Conservation (phyloP, 2,888 invertebrate genomes). For the Philereme transversata region DNA sequence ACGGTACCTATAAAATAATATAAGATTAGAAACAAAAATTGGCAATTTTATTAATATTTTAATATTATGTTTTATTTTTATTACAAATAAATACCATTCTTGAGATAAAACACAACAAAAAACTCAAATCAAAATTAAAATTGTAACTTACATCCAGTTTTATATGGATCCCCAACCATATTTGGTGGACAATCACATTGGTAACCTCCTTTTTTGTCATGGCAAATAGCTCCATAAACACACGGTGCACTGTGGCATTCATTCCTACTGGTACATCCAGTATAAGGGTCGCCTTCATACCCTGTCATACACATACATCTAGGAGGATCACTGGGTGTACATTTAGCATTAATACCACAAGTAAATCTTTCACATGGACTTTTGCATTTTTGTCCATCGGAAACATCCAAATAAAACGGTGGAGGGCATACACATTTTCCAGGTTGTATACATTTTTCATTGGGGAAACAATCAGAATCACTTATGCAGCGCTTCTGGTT, state of each 20-base stretch:
- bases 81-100: too few species aligned
- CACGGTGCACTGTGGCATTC: conserved; percentile 94
- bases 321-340: conserved; percentile 94
- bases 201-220: conserved; percentile 93
- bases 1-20: conserved; percentile 54
- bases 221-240: conserved; percentile 93
- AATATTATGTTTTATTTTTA: too few species aligned
- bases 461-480: conserved; percentile 92
- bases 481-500: conserved; percentile 92
- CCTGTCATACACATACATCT: conserved; percentile 94
- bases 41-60: too few species aligned
- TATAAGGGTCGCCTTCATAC: conserved; percentile 93
- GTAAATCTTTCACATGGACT: conserved; percentile 96
- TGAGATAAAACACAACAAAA: not conserved
- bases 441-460: conserved; percentile 96
- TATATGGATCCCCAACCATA: conserved; percentile 93
- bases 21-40: not conserved
- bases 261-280: conserved; percentile 93
- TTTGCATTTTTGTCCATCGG: conserved; percentile 93
- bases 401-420: conserved; percentile 93
- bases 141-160: conserved; percentile 88
- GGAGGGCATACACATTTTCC: conserved; percentile 96
- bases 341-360: conserved; percentile 95
- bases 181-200: conserved; percentile 93
- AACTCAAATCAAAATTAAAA: not conserved